These are phyloP conservation scores for Noctua janthe DNA, from an alignment of 2,888 invertebrate species.

Conservation along the genomic window DNA sequence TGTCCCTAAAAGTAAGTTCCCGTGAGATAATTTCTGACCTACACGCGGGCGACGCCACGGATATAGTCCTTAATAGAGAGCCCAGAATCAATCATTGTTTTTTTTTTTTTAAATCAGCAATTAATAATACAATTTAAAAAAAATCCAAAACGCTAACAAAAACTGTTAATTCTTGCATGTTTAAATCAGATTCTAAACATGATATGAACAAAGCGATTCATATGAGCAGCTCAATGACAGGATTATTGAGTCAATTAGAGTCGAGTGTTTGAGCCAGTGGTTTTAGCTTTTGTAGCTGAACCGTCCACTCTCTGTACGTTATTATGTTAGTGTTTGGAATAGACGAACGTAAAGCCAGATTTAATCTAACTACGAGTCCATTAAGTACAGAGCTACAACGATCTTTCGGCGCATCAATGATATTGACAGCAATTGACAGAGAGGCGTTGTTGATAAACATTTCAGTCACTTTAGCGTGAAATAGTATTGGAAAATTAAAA, in stretches of 20 bases:
- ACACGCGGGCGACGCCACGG: background rate
- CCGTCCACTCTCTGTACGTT: background rate
- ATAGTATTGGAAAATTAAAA: background rate
- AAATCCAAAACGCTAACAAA: background rate
- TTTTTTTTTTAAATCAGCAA: background rate
- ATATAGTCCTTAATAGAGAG: background rate
- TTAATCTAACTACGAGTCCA: background rate
- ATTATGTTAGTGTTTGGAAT: conserved; percentile 17
- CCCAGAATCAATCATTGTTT: background rate
- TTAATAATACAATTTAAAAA: no score
- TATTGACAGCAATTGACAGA: background rate
- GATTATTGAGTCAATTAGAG: conserved; percentile 40
- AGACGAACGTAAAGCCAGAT: background rate
- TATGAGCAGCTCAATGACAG: conserved; percentile 32
- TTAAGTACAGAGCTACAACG: background rate
- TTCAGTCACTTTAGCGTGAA: background rate
- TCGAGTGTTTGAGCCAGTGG: conserved; percentile 14
- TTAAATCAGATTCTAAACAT: conserved; percentile 1
- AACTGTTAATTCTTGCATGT: background rate
- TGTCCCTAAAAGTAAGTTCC: background rate
- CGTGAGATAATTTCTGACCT: background rate
- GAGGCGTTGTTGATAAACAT: background rate
- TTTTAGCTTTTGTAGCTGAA: conserved; percentile 20
- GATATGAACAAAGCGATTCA: conserved; percentile 23
- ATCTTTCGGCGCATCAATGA: background rate